Conservation (phyloP, 1,140 invertebrate species). For the Antheraea mylitta region DNA sequence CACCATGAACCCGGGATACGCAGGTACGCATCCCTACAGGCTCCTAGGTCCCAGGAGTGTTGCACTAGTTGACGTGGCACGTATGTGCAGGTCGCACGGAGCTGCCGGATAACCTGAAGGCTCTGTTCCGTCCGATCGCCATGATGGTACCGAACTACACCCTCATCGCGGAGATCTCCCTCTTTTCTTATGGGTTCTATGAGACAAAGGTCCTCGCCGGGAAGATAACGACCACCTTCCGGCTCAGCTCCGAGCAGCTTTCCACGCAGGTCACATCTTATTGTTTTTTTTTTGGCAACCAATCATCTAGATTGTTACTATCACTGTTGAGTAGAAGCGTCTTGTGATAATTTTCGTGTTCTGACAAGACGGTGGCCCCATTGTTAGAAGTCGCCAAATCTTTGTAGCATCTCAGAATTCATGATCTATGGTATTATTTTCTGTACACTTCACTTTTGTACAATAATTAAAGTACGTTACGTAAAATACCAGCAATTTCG, state of each 20-base stretch:
- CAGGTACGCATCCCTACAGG: slow-evolving; percentile 70
- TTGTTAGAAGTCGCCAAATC: too few relatives aligned
- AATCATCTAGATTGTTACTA: too few relatives aligned
- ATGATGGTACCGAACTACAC: slow-evolving; percentile 98
- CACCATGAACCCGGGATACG: slow-evolving; percentile 97
- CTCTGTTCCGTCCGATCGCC: slow-evolving; percentile 93
- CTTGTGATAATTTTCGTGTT: too few relatives aligned
- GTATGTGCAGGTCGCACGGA: slow-evolving; percentile 82
- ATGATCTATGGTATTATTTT: too few relatives aligned
- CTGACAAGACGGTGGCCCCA: too few relatives aligned
- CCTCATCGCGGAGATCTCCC: slow-evolving; percentile 93
- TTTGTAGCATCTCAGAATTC: too few relatives aligned
- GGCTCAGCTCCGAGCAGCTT: slow-evolving; percentile 93
- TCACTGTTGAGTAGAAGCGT: too few relatives aligned
- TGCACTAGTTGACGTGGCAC: not conserved
- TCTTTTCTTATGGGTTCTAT: slow-evolving; percentile 94
- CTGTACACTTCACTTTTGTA: too few relatives aligned
- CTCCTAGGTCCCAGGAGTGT: too few relatives aligned
- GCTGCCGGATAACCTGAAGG: slow-evolving; percentile 94
- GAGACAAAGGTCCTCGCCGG: slow-evolving; percentile 89
- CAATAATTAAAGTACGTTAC: too few relatives aligned
- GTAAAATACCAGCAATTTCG: too few relatives aligned
- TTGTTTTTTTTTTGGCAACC: too few relatives aligned
- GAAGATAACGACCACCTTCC: slow-evolving; percentile 94
- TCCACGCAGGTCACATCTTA: slow-evolving; percentile 81